A percentile compares a stretch with the other conserved stretches of the same genome.
These are phyloP conservation scores for Bufotes viridis DNA, from an alignment of 2,797 vertebrate genomes.

Conservation along the genomic window DNA sequence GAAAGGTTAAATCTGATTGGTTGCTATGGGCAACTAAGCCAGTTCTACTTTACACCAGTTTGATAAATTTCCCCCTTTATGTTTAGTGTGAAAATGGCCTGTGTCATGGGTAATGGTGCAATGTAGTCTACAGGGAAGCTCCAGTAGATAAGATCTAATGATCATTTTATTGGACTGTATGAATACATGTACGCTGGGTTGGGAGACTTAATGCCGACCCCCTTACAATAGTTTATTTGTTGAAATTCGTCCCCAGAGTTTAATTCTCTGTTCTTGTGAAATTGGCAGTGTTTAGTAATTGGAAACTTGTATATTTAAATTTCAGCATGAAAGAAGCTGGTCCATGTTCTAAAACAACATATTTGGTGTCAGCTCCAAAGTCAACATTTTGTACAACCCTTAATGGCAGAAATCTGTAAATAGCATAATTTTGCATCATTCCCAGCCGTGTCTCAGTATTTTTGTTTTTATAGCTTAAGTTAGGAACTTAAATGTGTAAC, in stretches of 20 bases:
- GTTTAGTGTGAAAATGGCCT: background rate
- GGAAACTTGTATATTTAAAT: constrained; percentile 52
- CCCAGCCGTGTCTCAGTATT: constrained; percentile 27
- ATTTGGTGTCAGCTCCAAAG: constrained; percentile 50
- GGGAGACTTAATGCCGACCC: background rate
- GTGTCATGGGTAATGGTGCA: background rate
- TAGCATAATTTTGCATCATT: constrained; percentile 28
- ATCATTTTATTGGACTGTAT: background rate
- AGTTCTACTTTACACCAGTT: too few relatives aligned
- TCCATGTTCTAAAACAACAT: constrained; percentile 52
- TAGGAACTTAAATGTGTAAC: constrained; percentile 19
- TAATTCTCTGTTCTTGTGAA: constrained; percentile 43
- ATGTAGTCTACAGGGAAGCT: background rate
- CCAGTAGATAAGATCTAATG: background rate
- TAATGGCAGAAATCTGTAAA: constrained; percentile 50
- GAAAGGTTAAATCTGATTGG: too few relatives aligned
- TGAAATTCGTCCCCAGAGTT: constrained; percentile 41
- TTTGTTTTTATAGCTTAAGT: constrained; percentile 41
- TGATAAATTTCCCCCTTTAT: background rate
- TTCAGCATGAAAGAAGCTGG: constrained; percentile 48
- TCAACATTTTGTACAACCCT: constrained; percentile 40
- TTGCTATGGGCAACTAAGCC: too few relatives aligned
- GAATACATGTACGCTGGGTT: background rate
- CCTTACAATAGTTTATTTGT: constrained; percentile 51
- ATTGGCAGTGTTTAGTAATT: constrained; percentile 56